Evolutionary conservation across 2,113 vertebrate species (phyloP).

Genomic region (Rhinopomastus cyanomelas): DNA sequence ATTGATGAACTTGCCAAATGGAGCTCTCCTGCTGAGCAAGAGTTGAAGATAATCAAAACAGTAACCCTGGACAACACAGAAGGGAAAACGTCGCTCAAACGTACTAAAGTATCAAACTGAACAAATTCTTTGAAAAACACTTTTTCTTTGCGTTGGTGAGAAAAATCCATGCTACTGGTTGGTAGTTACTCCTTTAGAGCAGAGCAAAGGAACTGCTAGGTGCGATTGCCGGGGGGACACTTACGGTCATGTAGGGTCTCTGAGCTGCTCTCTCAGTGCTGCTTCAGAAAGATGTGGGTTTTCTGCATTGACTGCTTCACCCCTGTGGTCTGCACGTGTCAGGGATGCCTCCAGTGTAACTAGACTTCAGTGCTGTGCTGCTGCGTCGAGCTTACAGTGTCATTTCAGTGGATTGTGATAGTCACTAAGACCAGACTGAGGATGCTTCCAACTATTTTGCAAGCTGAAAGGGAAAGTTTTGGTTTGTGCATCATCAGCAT

Average conservation of each 20-base stretch:
- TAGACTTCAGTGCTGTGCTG: neutral
- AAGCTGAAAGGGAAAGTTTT: neutral
- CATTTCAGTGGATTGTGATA: too few relatives aligned
- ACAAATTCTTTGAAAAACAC: neutral
- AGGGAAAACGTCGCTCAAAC: neutral
- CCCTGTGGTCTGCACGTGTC: neutral
- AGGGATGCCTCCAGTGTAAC: neutral
- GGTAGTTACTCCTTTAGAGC: neutral
- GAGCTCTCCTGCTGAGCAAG: neutral
- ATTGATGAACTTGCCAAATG: slow-evolving; percentile 1
- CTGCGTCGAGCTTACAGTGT: neutral
- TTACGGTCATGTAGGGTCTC: neutral
- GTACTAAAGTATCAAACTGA: neutral
- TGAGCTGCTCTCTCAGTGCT: neutral
- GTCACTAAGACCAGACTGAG: neutral
- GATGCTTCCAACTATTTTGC: neutral
- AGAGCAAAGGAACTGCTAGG: neutral
- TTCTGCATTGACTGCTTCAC: neutral
- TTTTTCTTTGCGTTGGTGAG: neutral
- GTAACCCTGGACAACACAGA: neutral
- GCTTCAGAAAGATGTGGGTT: neutral
- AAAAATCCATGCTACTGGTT: neutral
- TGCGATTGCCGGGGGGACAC: neutral
- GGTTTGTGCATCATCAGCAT: neutral
- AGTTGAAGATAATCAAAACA: neutral